A percentile compares a stretch with the other conserved stretches of the same genome.
Conservation (phyloP, 2,888 invertebrate species). For the Apotomis betuletana region DNA sequence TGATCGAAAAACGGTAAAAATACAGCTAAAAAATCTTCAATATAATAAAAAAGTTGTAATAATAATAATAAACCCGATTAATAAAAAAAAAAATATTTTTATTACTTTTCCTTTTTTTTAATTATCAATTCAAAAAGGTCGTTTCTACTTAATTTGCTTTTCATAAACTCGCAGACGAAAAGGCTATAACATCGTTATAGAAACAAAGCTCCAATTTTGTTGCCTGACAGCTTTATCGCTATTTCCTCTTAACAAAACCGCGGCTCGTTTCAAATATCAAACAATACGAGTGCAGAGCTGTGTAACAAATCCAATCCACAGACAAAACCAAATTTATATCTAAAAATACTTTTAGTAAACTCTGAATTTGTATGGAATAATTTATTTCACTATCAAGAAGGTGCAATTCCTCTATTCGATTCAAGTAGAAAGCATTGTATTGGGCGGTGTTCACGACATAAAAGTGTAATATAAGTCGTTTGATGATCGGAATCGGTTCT, state of each 20-base stretch:
- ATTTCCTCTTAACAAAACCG: slow-evolving; percentile 15
- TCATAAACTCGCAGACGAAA: neutral
- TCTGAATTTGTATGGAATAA: neutral
- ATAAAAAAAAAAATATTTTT: no score
- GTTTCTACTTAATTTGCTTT: neutral
- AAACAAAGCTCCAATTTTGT: slow-evolving; percentile 20
- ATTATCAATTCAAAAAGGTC: neutral
- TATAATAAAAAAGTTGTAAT: no score
- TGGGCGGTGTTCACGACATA: no score
- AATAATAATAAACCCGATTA: no score
- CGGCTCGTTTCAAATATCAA: slow-evolving; percentile 31
- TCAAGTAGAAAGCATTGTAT: no score
- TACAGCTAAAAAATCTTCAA: no score
- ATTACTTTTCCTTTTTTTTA: no score
- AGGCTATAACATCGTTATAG: slow-evolving; percentile 15
- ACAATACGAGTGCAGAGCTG: slow-evolving; percentile 26
- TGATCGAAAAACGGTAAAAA: no score
- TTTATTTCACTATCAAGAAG: neutral
- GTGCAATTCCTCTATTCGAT: no score
- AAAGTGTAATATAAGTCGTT: no score
- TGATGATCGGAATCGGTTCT: no score
- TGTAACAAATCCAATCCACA: slow-evolving; percentile 21
- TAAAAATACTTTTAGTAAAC: neutral
- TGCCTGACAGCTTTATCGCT: slow-evolving; percentile 22
- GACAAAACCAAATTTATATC: neutral